These are phyloP conservation scores for Centropristis striata DNA, from an alignment of 2,113 vertebrate species.

Conservation along the genomic window DNA sequence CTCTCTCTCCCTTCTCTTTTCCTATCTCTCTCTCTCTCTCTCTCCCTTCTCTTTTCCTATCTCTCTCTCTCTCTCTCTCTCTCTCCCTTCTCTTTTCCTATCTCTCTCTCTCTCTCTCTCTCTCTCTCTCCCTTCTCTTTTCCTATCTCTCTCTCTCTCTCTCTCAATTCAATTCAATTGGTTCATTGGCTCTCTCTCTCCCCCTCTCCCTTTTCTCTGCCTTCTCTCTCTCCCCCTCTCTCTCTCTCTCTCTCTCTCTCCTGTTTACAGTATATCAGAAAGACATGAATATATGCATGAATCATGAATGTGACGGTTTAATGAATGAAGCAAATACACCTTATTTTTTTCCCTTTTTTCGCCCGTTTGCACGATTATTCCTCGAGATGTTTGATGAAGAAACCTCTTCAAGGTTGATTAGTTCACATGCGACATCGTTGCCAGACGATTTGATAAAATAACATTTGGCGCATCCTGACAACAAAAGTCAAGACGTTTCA, in stretches of 20 bases:
- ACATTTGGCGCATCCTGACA: constrained; percentile 74
- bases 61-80: no score
- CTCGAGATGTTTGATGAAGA: constrained; percentile 26
- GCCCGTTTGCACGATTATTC: constrained; percentile 9
- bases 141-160: no score
- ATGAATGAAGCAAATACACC: constrained; percentile 38
- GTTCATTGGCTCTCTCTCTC: constrained; percentile 17
- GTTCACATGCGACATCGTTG: constrained; percentile 8
- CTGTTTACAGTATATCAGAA: constrained; percentile 18
- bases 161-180: no score
- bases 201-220: background rate
- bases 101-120: no score
- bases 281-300: constrained; percentile 57
- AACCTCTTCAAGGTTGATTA: constrained; percentile 53
- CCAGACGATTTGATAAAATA: constrained; percentile 56
- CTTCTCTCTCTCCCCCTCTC: background rate
- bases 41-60: no score
- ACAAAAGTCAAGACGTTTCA: constrained; percentile 74
- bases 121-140: no score
- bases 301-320: constrained; percentile 32
- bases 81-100: no score
- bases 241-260: background rate
- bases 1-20: no score
- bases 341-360: background rate
- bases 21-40: no score